Conservation (phyloP, 2,797 vertebrate genomes). For the Protosalanx chinensis region DNA sequence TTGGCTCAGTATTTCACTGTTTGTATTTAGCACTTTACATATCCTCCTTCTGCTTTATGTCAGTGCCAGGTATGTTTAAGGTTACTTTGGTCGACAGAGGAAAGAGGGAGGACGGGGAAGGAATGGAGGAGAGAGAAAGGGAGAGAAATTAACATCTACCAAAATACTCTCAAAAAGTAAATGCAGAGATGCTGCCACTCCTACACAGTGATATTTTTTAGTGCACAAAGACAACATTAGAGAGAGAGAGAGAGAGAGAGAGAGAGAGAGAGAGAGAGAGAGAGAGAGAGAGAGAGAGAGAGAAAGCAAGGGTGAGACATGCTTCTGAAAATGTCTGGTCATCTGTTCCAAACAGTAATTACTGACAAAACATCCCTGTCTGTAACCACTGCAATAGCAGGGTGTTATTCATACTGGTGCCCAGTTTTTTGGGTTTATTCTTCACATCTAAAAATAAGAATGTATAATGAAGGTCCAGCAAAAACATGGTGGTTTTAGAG, state of each 20-base stretch:
- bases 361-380: constrained; percentile 36
- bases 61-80: constrained; percentile 32
- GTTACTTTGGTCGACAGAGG: constrained; percentile 16
- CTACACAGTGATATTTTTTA: background rate
- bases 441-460: constrained; percentile 59
- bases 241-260: background rate
- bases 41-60: constrained; percentile 12
- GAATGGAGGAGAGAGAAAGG: constrained; percentile 3
- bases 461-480: constrained; percentile 41
- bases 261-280: constrained; percentile 25
- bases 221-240: constrained; percentile 9
- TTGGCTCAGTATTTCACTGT: constrained; percentile 36
- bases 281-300: constrained; percentile 27
- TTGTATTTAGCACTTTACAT: constrained; percentile 39
- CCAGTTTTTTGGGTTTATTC: constrained; percentile 60
- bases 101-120: constrained; percentile 1
- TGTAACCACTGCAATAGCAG: constrained; percentile 59
- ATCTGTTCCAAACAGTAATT: constrained; percentile 64
- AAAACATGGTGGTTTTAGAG: constrained; percentile 67
- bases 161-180: constrained; percentile 36
- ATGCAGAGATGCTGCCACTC: too few relatives aligned
- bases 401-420: constrained; percentile 50
- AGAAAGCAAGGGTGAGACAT: constrained; percentile 28
- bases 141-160: constrained; percentile 44
- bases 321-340: constrained; percentile 2